Percentiles rank a stretch among this genome's conserved stretches.
Evolutionary conservation across 35 echinoderm and acorn worm genomes (phyloP).

Genomic region (Strongylocentrotus purpuratus): DNA sequence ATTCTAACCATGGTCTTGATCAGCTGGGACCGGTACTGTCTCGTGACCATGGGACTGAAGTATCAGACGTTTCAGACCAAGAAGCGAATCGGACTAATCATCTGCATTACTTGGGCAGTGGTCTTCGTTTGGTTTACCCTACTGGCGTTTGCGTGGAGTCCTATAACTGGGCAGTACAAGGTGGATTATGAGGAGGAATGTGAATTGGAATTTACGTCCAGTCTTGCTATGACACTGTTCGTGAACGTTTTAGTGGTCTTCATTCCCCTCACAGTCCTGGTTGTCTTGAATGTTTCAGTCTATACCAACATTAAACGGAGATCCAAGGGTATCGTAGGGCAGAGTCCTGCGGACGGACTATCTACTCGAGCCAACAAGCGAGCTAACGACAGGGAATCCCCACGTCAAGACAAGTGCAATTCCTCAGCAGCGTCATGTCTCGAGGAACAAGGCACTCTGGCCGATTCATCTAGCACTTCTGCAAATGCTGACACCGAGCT

Average conservation of each 20-base stretch:
- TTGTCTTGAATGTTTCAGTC: conserved; percentile 34
- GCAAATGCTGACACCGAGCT: not conserved
- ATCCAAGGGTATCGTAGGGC: not conserved
- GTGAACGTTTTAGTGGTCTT: conserved; percentile 44
- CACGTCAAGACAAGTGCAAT: no score
- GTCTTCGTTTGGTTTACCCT: not conserved
- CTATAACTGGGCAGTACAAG: not conserved
- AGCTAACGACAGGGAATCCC: no score
- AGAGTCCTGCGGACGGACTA: not conserved
- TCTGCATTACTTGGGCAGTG: not conserved
- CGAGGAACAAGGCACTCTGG: not conserved
- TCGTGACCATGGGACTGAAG: conserved; percentile 61
- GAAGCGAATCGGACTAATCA: not conserved
- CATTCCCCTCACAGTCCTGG: conserved; percentile 50
- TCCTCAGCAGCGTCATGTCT: not conserved
- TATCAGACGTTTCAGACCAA: conserved; percentile 61
- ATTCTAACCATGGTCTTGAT: conserved; percentile 61
- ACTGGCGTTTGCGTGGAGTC: conserved; percentile 37
- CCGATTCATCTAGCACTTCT: not conserved
- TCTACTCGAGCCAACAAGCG: no score
- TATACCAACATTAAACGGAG: not conserved
- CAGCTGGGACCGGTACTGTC: conserved; percentile 77
- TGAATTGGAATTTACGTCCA: conserved; percentile 51
- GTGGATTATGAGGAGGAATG: conserved; percentile 44
- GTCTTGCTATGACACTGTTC: not conserved